Percentiles rank a stretch among this genome's conserved stretches.
Evolutionary conservation across 2,797 vertebrate genomes (phyloP).

Genomic region (Saxicola maurus): DNA sequence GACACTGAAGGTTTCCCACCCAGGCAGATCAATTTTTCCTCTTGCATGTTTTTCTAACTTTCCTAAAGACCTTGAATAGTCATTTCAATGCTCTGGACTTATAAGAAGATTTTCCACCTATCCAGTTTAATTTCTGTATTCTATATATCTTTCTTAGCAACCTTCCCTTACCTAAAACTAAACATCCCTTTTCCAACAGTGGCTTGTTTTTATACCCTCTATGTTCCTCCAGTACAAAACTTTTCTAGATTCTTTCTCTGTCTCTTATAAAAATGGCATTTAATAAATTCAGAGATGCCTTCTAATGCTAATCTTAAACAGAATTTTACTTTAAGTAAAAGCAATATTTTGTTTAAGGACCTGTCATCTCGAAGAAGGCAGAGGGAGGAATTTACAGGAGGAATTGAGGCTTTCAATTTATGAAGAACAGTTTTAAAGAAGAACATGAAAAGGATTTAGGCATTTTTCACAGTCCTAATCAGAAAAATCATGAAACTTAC

Average conservation of each 20-base stretch:
- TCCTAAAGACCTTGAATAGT: background rate
- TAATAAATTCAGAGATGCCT: background rate
- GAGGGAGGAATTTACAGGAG: background rate
- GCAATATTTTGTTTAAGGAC: background rate
- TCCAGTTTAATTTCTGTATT: background rate
- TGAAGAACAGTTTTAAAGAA: background rate
- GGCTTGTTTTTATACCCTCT: background rate
- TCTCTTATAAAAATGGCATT: background rate
- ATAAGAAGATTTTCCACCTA: background rate
- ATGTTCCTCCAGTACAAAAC: background rate
- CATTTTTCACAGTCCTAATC: background rate
- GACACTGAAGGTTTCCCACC: background rate
- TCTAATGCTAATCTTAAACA: background rate
- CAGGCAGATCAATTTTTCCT: background rate
- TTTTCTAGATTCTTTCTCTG: background rate
- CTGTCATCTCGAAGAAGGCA: background rate
- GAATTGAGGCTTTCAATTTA: background rate
- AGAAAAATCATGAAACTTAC: background rate
- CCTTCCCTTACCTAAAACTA: background rate
- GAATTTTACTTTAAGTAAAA: background rate
- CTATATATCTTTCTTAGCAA: background rate
- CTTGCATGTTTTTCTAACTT: background rate
- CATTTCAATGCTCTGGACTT: background rate
- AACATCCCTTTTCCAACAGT: background rate
- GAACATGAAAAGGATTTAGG: background rate